Evolutionary conservation across 2,888 invertebrate species (phyloP).

Genomic region (Neoitamus cyanurus): DNA sequence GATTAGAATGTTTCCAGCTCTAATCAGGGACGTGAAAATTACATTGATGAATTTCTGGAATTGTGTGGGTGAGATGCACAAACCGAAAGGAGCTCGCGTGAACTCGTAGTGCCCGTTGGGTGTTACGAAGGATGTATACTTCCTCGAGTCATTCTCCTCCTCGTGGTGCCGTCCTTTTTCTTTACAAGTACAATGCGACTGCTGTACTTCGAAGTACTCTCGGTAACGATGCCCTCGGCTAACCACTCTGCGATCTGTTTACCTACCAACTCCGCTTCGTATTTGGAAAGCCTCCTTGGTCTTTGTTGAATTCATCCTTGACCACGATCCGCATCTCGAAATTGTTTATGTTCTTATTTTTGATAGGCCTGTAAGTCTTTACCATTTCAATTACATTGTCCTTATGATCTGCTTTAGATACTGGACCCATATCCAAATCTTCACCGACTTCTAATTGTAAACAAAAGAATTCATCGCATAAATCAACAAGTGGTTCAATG

Average conservation of each 20-base stretch:
- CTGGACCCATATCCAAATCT: neutral
- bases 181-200: too few species aligned
- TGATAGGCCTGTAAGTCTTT: neutral
- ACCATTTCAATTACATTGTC: neutral
- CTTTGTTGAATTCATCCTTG: conserved; percentile 2
- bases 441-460: neutral
- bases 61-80: neutral
- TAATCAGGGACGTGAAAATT: neutral
- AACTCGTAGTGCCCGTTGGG: neutral
- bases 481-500: neutral
- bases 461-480: neutral
- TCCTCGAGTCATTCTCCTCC: too few species aligned
- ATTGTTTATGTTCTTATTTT: neutral
- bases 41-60: neutral
- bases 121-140: neutral
- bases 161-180: too few species aligned
- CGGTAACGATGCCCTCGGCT: neutral
- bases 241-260: neutral
- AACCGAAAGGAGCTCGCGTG: neutral
- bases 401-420: neutral
- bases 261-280: neutral
- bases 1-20: neutral
- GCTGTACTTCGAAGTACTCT: too few species aligned
- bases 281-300: neutral
- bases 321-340: neutral